Evolutionary conservation across 2,113 vertebrate genomes (phyloP).

Genomic region (Gnathonemus longibarbis): DNA sequence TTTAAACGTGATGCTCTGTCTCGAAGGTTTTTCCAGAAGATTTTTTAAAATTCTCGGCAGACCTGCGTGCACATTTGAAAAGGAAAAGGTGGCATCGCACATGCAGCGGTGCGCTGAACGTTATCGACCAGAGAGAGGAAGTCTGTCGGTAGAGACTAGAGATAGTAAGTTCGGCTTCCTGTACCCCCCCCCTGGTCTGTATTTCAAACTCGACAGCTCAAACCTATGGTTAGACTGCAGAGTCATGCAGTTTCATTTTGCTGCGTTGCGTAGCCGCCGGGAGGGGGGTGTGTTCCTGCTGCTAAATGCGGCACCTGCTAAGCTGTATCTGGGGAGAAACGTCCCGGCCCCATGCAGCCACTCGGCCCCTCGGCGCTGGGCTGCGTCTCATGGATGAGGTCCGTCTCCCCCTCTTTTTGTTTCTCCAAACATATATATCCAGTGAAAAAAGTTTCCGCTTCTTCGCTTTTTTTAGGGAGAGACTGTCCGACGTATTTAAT

Average conservation of each 20-base stretch:
- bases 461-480: not conserved
- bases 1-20: not conserved
- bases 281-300: constrained; percentile 10
- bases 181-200: not conserved
- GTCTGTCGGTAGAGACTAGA: not conserved
- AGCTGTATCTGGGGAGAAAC: constrained; percentile 2
- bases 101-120: not conserved
- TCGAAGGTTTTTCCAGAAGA: not conserved
- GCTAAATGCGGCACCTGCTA: constrained; percentile 9
- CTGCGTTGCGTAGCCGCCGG: not conserved
- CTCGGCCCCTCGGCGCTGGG: not conserved
- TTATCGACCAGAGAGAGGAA: constrained; percentile 9
- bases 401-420: not conserved
- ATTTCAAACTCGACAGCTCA: constrained; percentile 15
- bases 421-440: not conserved
- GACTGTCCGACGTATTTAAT: not conserved
- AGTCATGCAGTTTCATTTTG: constrained; percentile 12
- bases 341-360: not conserved
- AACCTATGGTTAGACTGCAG: constrained; percentile 5
- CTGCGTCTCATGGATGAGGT: not conserved
- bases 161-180: constrained; percentile 16
- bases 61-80: not conserved
- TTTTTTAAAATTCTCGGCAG: not conserved
- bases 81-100: not conserved
- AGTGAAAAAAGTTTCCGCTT: not conserved